Conservation (phyloP, 1,140 invertebrate genomes). For the Drosophila paulistorum region DNA sequence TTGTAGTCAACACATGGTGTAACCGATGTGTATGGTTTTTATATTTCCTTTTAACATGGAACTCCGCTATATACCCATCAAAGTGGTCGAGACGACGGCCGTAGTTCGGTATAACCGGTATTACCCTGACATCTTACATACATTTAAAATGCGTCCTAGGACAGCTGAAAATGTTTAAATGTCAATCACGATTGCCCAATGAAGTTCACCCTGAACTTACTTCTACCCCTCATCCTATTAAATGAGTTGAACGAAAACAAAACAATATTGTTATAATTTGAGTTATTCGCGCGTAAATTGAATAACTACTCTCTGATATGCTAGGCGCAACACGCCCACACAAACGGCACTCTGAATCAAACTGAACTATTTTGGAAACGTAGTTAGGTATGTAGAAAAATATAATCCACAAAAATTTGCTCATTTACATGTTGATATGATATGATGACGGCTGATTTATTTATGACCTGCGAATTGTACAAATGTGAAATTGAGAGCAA, state of each 20-base stretch:
- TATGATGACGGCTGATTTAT: neutral
- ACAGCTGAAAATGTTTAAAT: no score
- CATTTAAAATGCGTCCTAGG: no score
- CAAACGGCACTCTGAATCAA: neutral
- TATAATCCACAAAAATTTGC: neutral
- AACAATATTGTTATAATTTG: constrained; percentile 8
- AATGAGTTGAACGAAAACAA: neutral
- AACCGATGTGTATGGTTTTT: no score
- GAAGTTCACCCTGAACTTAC: neutral
- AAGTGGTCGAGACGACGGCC: no score
- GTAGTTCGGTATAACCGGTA: no score
- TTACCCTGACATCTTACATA: no score
- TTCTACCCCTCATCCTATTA: no score
- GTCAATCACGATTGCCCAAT: neutral
- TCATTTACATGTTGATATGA: neutral
- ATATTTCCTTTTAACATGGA: no score
- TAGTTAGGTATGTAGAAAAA: neutral
- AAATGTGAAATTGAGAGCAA: neutral
- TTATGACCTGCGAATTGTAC: neutral
- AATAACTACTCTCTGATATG: constrained; percentile 2
- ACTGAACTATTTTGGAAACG: neutral
- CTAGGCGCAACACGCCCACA: neutral
- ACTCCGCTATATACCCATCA: no score
- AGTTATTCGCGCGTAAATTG: neutral
- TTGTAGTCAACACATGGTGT: no score